phyloP scores from a whole-genome alignment of 2,888 invertebrate species.

The Gymnosoma rotundatum region DNA sequence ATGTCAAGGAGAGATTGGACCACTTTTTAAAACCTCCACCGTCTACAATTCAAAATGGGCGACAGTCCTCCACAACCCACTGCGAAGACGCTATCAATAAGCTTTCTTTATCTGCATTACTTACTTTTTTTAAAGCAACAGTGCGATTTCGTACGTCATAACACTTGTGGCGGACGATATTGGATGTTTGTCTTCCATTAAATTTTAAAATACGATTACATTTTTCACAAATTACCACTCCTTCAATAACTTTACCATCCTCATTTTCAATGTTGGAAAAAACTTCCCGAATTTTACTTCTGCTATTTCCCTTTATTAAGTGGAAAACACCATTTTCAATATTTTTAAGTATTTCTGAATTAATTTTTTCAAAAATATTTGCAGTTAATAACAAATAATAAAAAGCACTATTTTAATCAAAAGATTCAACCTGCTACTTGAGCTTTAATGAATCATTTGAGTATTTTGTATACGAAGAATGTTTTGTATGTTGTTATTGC shows the following conservation, averaged over 20 bases:
- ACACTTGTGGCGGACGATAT: slow-evolving; percentile 34
- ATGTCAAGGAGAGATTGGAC: slow-evolving; percentile 45
- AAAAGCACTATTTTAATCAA: slow-evolving; percentile 8
- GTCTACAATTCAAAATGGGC: slow-evolving; percentile 36
- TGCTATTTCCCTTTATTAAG: slow-evolving; percentile 9
- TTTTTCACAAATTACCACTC: slow-evolving; percentile 14
- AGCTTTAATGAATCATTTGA: slow-evolving; percentile 22
- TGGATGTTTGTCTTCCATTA: slow-evolving; percentile 32
- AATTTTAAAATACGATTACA: slow-evolving; percentile 18
- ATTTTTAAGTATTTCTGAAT: slow-evolving; percentile 35
- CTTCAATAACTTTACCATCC: slow-evolving; percentile 18
- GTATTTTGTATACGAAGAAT: slow-evolving; percentile 22
- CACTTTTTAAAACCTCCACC: slow-evolving; percentile 38
- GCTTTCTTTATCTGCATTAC: slow-evolving; percentile 39
- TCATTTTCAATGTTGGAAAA: slow-evolving; percentile 33
- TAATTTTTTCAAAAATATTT: slow-evolving; percentile 16
- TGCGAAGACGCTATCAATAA: slow-evolving; percentile 44
- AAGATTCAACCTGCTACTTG: background rate
- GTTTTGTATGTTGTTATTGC: slow-evolving; percentile 22
- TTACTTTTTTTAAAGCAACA: slow-evolving; percentile 40
- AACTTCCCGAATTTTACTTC: slow-evolving; percentile 40
- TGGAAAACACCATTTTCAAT: slow-evolving; percentile 15
- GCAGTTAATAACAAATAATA: slow-evolving; percentile 12
- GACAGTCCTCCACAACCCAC: slow-evolving; percentile 42
- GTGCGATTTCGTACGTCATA: slow-evolving; percentile 5